A percentile compares a stretch with the other conserved stretches of the same genome.
These are phyloP conservation scores for Meiosimyza platycephala DNA, from an alignment of 2,888 invertebrate genomes.

Conservation along the genomic window DNA sequence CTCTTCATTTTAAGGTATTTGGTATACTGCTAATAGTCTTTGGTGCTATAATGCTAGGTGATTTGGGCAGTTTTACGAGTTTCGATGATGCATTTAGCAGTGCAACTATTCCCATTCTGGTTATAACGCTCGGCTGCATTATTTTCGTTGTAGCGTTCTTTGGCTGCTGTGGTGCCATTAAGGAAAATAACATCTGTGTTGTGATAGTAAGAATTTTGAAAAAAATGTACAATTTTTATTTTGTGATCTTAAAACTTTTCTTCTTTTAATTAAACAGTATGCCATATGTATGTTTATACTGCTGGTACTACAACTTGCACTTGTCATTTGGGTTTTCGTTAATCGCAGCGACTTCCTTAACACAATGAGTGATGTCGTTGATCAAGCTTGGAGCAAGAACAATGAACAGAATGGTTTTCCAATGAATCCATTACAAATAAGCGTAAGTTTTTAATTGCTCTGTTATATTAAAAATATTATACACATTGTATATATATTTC, in stretches of 20 bases:
- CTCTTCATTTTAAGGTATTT: constrained; percentile 70
- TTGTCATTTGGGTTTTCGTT: constrained; percentile 76
- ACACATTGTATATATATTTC: too few relatives aligned
- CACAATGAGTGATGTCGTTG: constrained; percentile 69
- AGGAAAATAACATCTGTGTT: neutral
- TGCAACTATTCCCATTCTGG: constrained; percentile 73
- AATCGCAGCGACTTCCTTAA: constrained; percentile 70
- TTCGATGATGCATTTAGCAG: constrained; percentile 67
- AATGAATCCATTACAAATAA: constrained; percentile 55
- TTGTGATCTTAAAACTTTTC: too few relatives aligned
- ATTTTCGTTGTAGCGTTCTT: constrained; percentile 11
- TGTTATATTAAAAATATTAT: too few relatives aligned
- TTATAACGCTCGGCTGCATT: neutral
- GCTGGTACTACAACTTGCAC: constrained; percentile 77
- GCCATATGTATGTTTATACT: constrained; percentile 77
- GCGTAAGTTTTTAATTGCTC: constrained; percentile 46
- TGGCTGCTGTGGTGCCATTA: constrained; percentile 25
- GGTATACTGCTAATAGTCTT: constrained; percentile 77
- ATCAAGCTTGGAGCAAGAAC: constrained; percentile 61
- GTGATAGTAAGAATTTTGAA: neutral
- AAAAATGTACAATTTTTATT: neutral
- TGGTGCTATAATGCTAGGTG: constrained; percentile 75
- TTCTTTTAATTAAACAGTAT: constrained; percentile 69
- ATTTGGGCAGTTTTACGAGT: constrained; percentile 70
- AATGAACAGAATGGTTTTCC: constrained; percentile 47